Percentiles rank a stretch among this genome's conserved stretches.
Conservation (phyloP, 2,797 vertebrate species). For the Rhabdomys pumilio region DNA sequence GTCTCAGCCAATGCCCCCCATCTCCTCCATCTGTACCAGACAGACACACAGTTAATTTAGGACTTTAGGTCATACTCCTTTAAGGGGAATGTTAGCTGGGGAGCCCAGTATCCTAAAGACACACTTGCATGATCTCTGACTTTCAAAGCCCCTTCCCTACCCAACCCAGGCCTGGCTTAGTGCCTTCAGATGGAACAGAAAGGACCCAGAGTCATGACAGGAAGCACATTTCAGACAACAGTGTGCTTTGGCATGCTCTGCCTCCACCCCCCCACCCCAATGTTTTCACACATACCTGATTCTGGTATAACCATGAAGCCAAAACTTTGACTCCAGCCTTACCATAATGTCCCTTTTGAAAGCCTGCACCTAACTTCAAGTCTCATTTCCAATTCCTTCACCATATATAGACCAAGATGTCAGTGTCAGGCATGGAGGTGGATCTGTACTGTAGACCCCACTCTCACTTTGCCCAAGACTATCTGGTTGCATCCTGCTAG, state of each 20-base stretch:
- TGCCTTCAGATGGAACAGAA: not conserved
- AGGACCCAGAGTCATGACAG: not conserved
- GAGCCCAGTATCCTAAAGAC: not conserved
- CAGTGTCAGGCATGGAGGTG: not conserved
- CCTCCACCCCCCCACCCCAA: not conserved
- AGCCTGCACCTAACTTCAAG: not conserved
- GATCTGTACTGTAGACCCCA: too few species aligned
- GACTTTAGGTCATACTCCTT: not conserved
- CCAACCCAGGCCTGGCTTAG: not conserved
- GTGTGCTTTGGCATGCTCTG: not conserved
- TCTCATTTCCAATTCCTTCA: not conserved
- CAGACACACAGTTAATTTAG: not conserved
- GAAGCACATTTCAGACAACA: not conserved
- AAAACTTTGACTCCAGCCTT: not conserved
- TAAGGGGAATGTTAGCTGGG: not conserved
- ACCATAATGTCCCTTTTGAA: not conserved
- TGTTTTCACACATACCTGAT: not conserved
- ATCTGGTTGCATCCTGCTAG: too few species aligned
- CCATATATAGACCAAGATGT: not conserved
- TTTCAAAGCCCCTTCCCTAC: not conserved
- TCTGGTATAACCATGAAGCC: not conserved
- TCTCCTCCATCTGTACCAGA: not conserved
- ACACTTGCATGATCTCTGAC: not conserved
- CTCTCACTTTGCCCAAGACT: not conserved
- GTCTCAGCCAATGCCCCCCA: not conserved